Conservation (phyloP, 2,888 invertebrate genomes). For the Mythimna impura region DNA sequence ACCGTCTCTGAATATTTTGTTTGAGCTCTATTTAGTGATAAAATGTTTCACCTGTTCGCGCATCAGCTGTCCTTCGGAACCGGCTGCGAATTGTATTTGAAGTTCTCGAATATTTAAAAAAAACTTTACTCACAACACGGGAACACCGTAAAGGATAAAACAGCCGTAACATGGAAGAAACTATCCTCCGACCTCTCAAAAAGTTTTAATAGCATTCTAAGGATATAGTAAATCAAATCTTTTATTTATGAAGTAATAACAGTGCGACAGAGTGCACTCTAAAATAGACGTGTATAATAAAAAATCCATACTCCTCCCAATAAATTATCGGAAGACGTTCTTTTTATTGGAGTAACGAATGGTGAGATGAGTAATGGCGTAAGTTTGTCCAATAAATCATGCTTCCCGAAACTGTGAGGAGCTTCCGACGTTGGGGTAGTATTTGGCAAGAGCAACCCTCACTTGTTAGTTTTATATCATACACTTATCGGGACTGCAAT, state of each 20-base stretch:
- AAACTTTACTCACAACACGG: slow-evolving; percentile 56
- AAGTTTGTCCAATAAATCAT: slow-evolving; percentile 89
- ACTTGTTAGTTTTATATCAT: slow-evolving; percentile 81
- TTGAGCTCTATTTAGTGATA: slow-evolving; percentile 58
- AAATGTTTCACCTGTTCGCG: slow-evolving; percentile 70
- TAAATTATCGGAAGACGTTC: slow-evolving; percentile 88
- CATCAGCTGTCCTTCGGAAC: slow-evolving; percentile 67
- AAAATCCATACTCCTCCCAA: slow-evolving; percentile 85
- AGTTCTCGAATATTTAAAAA: slow-evolving; percentile 62
- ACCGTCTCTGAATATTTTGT: slow-evolving; percentile 49
- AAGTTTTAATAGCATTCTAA: slow-evolving; percentile 72
- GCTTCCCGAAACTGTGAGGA: slow-evolving; percentile 81
- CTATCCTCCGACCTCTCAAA: slow-evolving; percentile 63
- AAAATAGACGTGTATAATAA: slow-evolving; percentile 85
- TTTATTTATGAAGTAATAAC: slow-evolving; percentile 83
- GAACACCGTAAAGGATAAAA: slow-evolving; percentile 53
- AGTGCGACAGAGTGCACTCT: slow-evolving; percentile 79
- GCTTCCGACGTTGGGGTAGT: slow-evolving; percentile 80
- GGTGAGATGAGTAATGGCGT: slow-evolving; percentile 89
- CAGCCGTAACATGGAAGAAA: slow-evolving; percentile 49
- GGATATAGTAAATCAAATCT: slow-evolving; percentile 81
- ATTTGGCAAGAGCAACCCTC: slow-evolving; percentile 83
- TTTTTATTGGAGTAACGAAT: slow-evolving; percentile 90
- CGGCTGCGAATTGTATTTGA: slow-evolving; percentile 62
- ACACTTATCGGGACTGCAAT: slow-evolving; percentile 81